Evolutionary conservation across 1,140 invertebrate genomes (phyloP).

Genomic region (Drosophila pectinifera): DNA sequence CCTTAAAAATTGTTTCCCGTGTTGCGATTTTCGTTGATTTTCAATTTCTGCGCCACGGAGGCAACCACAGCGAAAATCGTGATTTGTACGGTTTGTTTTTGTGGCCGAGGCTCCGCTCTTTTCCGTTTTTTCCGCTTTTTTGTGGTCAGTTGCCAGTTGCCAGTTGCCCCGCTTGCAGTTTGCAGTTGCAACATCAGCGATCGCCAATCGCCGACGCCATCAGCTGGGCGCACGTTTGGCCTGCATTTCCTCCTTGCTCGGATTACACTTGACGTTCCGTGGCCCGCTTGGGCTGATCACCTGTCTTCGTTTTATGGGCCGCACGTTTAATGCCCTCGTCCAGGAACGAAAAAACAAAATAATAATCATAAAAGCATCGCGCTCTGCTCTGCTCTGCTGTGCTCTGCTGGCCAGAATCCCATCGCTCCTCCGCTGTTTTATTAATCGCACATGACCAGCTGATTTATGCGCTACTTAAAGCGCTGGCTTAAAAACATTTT

Average conservation of each 20-base stretch:
- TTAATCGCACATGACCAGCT: conserved; percentile 80
- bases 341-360: conserved; percentile 42
- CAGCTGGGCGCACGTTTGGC: conserved; percentile 80
- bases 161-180: conserved; percentile 47
- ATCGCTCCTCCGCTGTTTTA: conserved; percentile 57
- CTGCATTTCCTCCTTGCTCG: conserved; percentile 80
- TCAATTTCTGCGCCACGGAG: conserved; percentile 67
- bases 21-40: conserved; percentile 33
- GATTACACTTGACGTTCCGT: conserved; percentile 80
- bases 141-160: conserved; percentile 71
- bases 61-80: conserved; percentile 69
- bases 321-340: conserved; percentile 68
- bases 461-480: conserved; percentile 78
- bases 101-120: conserved; percentile 51
- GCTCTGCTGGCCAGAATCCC: conserved; percentile 9
- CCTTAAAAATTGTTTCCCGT: conserved; percentile 5
- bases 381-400: too few relatives aligned
- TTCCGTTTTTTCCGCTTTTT: conserved; percentile 60
- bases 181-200: conserved; percentile 68
- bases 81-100: conserved; percentile 78
- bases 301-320: conserved; percentile 78
- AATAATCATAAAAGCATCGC: conserved; percentile 35
- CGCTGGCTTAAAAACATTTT: conserved; percentile 79
- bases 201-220: conserved; percentile 79
- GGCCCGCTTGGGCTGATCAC: conserved; percentile 51